phyloP scores from a whole-genome alignment of 2,113 vertebrate species.

The Tragelaphus buxtoni region DNA sequence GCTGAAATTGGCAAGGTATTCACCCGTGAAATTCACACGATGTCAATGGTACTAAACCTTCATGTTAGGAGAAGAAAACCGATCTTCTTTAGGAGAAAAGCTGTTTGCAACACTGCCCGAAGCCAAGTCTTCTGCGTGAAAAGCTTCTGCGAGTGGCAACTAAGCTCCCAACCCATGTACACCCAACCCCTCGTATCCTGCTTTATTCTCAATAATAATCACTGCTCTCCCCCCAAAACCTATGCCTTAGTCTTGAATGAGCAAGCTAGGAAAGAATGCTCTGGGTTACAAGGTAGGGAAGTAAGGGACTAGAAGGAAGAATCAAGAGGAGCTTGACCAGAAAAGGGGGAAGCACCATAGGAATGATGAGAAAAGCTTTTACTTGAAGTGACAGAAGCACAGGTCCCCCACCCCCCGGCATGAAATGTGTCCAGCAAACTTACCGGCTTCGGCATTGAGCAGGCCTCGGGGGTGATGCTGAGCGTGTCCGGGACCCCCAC shows the following conservation, averaged over 20 bases:
- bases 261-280: neutral
- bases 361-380: conserved; percentile 62
- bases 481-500: conserved; percentile 39
- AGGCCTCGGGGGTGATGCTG: conserved; percentile 71
- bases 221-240: neutral
- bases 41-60: neutral
- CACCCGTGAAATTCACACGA: neutral
- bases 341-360: neutral
- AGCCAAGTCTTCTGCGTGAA: neutral
- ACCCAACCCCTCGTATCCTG: neutral
- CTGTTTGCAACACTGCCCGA: neutral
- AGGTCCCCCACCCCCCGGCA: conserved; percentile 33
- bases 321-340: neutral
- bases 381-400: conserved; percentile 38
- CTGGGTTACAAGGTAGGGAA: neutral
- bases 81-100: neutral
- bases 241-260: neutral
- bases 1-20: neutral
- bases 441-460: conserved; percentile 86
- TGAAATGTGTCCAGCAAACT: conserved; percentile 75
- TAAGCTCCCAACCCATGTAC: neutral
- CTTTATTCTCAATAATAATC: neutral
- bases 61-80: neutral
- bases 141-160: neutral
- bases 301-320: neutral